Percentiles rank a stretch among this genome's conserved stretches.
These are phyloP conservation scores for Theodoxus fluviatilis DNA, from an alignment of 2,888 invertebrate species.

Conservation along the genomic window DNA sequence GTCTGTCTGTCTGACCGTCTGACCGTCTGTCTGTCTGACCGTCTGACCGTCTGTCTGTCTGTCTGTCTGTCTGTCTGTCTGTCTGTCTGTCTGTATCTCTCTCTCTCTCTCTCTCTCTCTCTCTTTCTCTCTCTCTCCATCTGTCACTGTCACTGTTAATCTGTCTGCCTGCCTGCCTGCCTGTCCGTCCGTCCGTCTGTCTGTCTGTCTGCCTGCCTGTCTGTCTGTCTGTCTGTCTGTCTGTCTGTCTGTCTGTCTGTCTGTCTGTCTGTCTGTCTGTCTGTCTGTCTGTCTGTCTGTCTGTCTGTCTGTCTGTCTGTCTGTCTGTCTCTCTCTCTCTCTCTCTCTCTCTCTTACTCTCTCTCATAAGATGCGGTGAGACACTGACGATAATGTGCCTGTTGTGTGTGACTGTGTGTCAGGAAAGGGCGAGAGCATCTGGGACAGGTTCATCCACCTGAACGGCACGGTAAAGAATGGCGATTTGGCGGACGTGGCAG, in stretches of 20 bases:
- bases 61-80: too few species aligned
- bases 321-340: not conserved
- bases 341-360: not conserved
- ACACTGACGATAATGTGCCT: not conserved
- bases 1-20: too few species aligned
- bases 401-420: not conserved
- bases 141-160: too few species aligned
- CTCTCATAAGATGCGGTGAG: not conserved
- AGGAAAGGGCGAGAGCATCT: conserved; percentile 53
- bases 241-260: not conserved
- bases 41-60: too few species aligned
- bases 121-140: too few species aligned
- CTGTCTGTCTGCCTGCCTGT: too few species aligned
- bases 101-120: too few species aligned
- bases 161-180: too few species aligned
- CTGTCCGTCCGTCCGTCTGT: too few species aligned
- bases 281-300: too few species aligned
- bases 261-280: not conserved
- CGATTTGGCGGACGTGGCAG: conserved; percentile 71
- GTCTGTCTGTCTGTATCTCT: too few species aligned
- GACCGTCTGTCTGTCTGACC: too few species aligned
- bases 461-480: conserved; percentile 70
- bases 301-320: not conserved
- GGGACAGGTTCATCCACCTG: conserved; percentile 72
- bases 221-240: not conserved